A percentile compares a stretch with the other conserved stretches of the same genome.
Evolutionary conservation across 2,888 invertebrate genomes (phyloP).

Genomic region (Caradrina kadenii): DNA sequence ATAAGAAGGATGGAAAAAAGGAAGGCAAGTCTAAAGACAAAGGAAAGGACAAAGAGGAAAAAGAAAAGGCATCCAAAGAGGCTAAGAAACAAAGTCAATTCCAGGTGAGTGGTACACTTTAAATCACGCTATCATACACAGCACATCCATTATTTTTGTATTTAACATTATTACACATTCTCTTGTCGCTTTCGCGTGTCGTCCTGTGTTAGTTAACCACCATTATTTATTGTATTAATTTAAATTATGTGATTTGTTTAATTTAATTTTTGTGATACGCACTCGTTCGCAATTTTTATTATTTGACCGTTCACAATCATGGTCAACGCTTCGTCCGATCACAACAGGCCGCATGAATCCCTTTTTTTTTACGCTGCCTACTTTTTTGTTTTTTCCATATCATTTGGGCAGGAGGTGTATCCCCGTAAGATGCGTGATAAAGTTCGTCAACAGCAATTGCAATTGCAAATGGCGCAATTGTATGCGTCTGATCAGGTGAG

Average conservation of each 20-base stretch:
- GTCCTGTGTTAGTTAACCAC: conserved; percentile 84
- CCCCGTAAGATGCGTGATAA: conserved; percentile 95
- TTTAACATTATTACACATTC: conserved; percentile 66
- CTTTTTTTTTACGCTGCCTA: conserved; percentile 90
- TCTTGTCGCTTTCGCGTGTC: conserved; percentile 83
- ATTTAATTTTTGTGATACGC: conserved; percentile 75
- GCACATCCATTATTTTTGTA: conserved; percentile 86
- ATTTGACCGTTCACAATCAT: conserved; percentile 71
- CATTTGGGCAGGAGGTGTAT: conserved; percentile 93
- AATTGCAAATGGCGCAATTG: conserved; percentile 91
- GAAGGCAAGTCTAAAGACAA: conserved; percentile 90
- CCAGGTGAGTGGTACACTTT: conserved; percentile 87
- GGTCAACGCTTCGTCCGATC: conserved; percentile 79
- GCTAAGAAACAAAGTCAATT: conserved; percentile 92
- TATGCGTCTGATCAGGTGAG: conserved; percentile 90
- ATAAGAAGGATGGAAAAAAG: conserved; percentile 90
- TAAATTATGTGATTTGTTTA: conserved; percentile 73
- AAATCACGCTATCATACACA: conserved; percentile 71
- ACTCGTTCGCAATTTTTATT: conserved; percentile 73
- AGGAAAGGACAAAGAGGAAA: conserved; percentile 91
- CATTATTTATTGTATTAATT: conserved; percentile 71
- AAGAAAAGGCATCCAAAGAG: conserved; percentile 91
- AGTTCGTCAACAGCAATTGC: conserved; percentile 93
- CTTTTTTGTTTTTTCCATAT: conserved; percentile 90
- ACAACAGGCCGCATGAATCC: conserved; percentile 86